Evolutionary conservation across 2,888 invertebrate species (phyloP).

Genomic region (Amphipoea oculea): DNA sequence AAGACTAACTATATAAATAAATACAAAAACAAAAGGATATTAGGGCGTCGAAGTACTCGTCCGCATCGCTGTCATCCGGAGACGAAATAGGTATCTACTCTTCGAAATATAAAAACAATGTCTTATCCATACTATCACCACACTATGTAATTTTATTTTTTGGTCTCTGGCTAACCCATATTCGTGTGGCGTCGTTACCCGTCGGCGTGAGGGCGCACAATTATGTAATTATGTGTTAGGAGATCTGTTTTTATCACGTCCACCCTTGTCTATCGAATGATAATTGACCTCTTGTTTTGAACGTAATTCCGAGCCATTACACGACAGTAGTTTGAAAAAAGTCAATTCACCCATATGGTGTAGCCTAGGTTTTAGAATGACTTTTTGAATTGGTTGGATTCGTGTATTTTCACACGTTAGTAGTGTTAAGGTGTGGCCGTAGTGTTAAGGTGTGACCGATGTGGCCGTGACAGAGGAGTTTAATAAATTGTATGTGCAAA

Average conservation of each 20-base stretch:
- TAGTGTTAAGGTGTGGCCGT: neutral
- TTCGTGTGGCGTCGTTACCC: conserved; percentile 87
- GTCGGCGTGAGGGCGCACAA: conserved; percentile 85
- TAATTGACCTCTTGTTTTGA: conserved; percentile 89
- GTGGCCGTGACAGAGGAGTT: neutral
- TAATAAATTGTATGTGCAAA: neutral
- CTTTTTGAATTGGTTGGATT: conserved; percentile 2
- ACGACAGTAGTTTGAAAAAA: conserved; percentile 67
- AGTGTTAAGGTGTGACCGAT: neutral
- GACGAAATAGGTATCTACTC: neutral
- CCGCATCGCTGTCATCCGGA: too few relatives aligned
- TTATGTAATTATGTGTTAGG: conserved; percentile 90
- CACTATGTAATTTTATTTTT: conserved; percentile 80
- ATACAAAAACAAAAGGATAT: too few relatives aligned
- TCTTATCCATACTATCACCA: conserved; percentile 69
- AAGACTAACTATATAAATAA: too few relatives aligned
- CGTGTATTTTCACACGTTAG: conserved; percentile 45
- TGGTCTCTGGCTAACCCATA: conserved; percentile 84
- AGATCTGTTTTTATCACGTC: conserved; percentile 91
- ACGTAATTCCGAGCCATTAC: conserved; percentile 83
- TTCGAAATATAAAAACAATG: conserved; percentile 1
- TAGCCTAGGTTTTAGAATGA: conserved; percentile 25
- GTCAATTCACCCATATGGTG: conserved; percentile 74
- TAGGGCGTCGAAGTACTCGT: too few relatives aligned
- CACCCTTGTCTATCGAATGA: conserved; percentile 89